A percentile compares a stretch with the other conserved stretches of the same genome.
phyloP scores from a whole-genome alignment of 2,888 invertebrate species.

The Craniophora ligustri region DNA sequence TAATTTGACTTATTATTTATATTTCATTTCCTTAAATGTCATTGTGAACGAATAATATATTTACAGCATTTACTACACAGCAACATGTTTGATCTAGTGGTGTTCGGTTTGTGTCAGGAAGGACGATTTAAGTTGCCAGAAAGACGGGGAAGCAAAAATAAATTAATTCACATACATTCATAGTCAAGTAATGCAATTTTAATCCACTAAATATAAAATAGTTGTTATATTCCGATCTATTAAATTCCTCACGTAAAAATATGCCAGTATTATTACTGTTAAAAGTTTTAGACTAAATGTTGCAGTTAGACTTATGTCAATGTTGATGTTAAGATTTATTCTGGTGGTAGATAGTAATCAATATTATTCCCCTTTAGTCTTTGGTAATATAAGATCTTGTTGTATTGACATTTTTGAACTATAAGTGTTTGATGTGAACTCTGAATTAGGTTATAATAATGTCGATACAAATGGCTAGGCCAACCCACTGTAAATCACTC shows the following conservation, averaged over 20 bases:
- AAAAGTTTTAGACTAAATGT: constrained; percentile 67
- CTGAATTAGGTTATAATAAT: constrained; percentile 33
- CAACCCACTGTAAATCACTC: constrained; percentile 43
- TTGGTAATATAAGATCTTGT: constrained; percentile 69
- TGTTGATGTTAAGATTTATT: constrained; percentile 64
- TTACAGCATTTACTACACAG: constrained; percentile 78
- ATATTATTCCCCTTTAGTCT: constrained; percentile 74
- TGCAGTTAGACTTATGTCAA: constrained; percentile 64
- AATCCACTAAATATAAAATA: constrained; percentile 64
- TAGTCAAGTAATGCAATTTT: constrained; percentile 68
- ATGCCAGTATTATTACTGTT: constrained; percentile 80
- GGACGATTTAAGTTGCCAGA: constrained; percentile 82
- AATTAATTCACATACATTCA: constrained; percentile 54
- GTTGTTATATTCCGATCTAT: constrained; percentile 72
- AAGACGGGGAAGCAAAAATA: constrained; percentile 84
- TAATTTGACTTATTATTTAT: constrained; percentile 48
- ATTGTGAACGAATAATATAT: constrained; percentile 47
- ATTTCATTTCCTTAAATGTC: constrained; percentile 53
- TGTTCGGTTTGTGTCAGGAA: constrained; percentile 81
- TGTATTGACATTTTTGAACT: constrained; percentile 64
- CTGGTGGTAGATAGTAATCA: constrained; percentile 69
- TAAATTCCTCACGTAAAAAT: constrained; percentile 59
- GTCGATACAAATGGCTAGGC: constrained; percentile 39
- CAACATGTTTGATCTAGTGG: constrained; percentile 68
- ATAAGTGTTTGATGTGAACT: constrained; percentile 34